Base-by-base conservation (phyloP, 2,888 invertebrate genomes). In the Napeogenes inachia region DNA sequence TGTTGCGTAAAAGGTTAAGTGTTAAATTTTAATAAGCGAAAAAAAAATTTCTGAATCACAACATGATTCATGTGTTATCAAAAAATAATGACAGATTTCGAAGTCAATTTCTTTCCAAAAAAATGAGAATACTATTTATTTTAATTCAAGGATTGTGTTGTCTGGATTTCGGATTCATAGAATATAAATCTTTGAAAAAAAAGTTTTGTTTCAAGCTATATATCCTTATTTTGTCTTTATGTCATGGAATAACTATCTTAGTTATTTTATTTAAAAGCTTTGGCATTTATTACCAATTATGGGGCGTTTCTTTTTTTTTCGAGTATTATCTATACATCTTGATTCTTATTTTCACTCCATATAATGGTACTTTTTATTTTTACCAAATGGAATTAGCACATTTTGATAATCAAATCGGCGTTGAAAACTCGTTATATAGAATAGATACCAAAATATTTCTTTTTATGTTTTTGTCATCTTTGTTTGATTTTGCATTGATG, bases 91-190 rank as follows among this genome's bases (percentile, higher is more conserved):
- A 10, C 10, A 12, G 5, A 42, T 42, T 10, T 12, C 10, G 10
- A 10, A 42, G 42, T 10, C 8, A 42, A 2, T 42, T 42, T 10
- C 5, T 54, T n/a, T 47, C 57, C n/a, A 46, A 57, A 12, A 33
- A 30, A 57, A 47, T 57, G 33, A 46, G 4, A 57, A 8, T 13
- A 12, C 33, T 57, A 33, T 57, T 57, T n/a, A 33, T 30, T 47
- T 30, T 46, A n/a, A n/a, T 57, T n/a, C 57, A 42, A 47, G n/a
- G 46, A 8, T 6, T 57, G 3, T 33, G 33, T 5, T 57, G 33
- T 13, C 46, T 57, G 45, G 57, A 57, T 47, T 57, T 57, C 13
- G 57, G 57, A 4, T 57, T 57, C n/a, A 32, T 46, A 13, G 32
- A 33, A 57, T 33, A 32, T n/a, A 46, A 47, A n/a, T 57, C 57